These are phyloP conservation scores for Chloroceryle inda DNA, from an alignment of 2,797 vertebrate genomes.

Conservation along the genomic window DNA sequence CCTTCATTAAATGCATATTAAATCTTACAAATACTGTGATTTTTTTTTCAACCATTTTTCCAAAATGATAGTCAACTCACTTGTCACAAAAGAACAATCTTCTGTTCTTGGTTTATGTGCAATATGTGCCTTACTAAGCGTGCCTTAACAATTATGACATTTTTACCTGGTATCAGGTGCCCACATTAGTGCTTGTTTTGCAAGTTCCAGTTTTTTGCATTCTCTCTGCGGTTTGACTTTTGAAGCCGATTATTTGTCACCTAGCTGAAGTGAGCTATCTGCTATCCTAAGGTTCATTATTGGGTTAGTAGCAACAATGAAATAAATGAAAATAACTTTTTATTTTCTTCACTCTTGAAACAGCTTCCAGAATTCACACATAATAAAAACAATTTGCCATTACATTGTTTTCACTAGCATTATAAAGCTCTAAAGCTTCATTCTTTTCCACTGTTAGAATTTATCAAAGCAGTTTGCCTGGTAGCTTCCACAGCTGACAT, in stretches of 20 bases:
- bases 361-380: constrained; percentile 11
- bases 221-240: background rate
- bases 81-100: background rate
- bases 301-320: background rate
- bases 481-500: constrained; percentile 56
- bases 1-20: background rate
- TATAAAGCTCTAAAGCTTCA: constrained; percentile 43
- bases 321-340: background rate
- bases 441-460: constrained; percentile 39
- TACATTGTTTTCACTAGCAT: constrained; percentile 38
- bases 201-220: background rate
- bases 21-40: background rate
- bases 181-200: background rate
- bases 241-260: background rate
- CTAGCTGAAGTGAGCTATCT: background rate
- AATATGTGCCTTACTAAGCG: background rate
- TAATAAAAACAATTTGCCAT: constrained; percentile 28
- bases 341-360: constrained; percentile 1
- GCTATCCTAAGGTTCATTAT: background rate
- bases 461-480: constrained; percentile 58
- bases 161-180: background rate
- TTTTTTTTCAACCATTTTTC: background rate
- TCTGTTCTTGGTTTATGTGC: fast-evolving
- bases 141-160: background rate
- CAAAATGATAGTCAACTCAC: background rate